Evolutionary conservation across 2,888 invertebrate species (phyloP), one percentile per base, ranked within the genome.

Genomic region (Argynnis bischoffii): DNA sequence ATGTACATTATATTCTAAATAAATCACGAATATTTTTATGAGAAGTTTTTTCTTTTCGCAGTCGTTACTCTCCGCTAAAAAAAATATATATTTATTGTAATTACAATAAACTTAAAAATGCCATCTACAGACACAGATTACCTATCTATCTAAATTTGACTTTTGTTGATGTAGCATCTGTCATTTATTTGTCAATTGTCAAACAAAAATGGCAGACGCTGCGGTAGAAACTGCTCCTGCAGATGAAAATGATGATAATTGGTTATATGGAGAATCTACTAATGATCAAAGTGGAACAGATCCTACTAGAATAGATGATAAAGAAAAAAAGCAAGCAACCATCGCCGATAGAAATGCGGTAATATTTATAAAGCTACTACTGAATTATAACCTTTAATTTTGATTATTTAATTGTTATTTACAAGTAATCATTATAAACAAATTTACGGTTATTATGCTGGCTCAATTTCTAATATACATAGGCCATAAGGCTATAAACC

Each of bases 261-360:
- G 97, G 97, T 92, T 98, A 70, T 98, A 98, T 80, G 97, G 97
- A 21, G 97, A 97, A 79, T 95, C 95, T 1, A 94, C 94, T 78
- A 93, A 93, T 47, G 94, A 93, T 59, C 85, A 83, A 64, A 72
- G 64, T 59, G 77, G 77, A 61, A 73, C 72, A 56, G 73, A 76
- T 55, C 72, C 71, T 26, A 59, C 77, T 13, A 79, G 79, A 72
- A 72, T 66, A 57, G 73, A 55, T 51, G 86, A 81, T 55, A 86
- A 85, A 74, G 73, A 75, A 3, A 75, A 78, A 69, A 71, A 77
- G 67, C 74, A 74, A 57, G 59, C 74, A 5, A 79, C 68, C 31
- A 31, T 69, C 8, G 47, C 61, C 6, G 70, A 66, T 21, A 73
- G 63, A 60, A 59, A 67, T 18, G 71, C 60, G 70, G 78, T 78